Conservation (phyloP, 2,888 invertebrate genomes). For the Perdita meconis region DNA sequence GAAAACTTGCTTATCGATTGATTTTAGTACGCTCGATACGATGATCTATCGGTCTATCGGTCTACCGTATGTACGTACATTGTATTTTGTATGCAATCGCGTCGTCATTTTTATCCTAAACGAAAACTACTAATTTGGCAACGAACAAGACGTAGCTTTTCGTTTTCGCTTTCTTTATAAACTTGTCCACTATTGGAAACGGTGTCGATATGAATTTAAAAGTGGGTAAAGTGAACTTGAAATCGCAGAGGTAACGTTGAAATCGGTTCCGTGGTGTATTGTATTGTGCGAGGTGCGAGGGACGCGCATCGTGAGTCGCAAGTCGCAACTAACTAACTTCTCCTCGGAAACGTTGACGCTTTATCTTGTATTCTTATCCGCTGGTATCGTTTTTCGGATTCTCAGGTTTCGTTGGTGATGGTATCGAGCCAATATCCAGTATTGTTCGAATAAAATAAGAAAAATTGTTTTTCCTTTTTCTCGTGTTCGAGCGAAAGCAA, state of each 20-base stretch:
- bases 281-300: background rate
- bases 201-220: background rate
- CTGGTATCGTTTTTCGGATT: slow-evolving; percentile 35
- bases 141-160: too few relatives aligned
- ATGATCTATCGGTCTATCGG: too few relatives aligned
- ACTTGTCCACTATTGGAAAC: too few relatives aligned
- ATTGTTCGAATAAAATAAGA: background rate
- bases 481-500: too few relatives aligned
- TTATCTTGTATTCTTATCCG: slow-evolving; percentile 39
- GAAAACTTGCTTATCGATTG: too few relatives aligned
- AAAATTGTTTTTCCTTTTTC: background rate
- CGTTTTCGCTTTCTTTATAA: too few relatives aligned
- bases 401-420: background rate
- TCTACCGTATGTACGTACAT: too few relatives aligned
- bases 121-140: too few relatives aligned
- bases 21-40: too few relatives aligned
- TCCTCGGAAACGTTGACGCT: background rate
- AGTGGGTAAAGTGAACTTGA: background rate
- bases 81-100: too few relatives aligned
- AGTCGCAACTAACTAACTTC: background rate
- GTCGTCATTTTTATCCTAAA: too few relatives aligned
- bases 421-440: background rate
- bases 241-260: background rate
- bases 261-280: background rate
- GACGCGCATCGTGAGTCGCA: background rate